Evolutionary conservation across 2,113 vertebrate species (phyloP), one percentile per base, ranked within the genome.

Genomic region (Corythaixoides concolor): DNA sequence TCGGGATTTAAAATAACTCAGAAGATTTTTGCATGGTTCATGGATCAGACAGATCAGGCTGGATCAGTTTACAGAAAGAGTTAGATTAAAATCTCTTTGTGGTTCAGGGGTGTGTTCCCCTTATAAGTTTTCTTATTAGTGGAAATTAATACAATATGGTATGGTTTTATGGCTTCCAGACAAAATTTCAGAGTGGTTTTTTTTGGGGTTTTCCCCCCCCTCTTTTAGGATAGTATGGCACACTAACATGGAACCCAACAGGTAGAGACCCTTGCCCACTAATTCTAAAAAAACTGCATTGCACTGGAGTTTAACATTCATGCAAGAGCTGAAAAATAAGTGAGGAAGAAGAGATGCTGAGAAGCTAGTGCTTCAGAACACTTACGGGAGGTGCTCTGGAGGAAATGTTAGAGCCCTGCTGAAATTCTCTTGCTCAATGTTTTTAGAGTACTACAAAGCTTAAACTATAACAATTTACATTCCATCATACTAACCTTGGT

Each of bases 81-180:
- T 47, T 63, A 79, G 88, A 95, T 94, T 86, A 88, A 92, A 96
- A 93, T 91, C 76, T 88, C 26, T 56, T 89, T 20, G 45, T 91
- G 58, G 39, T 84, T 94, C 21, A 41, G 60, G 43, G 73, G 30
- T 59, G 43, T 83, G 74, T 88, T 94, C 52, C 27, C 8, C 9
- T 45, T 81, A 5, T 8, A 60, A 58, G 32, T 76, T 85, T 74
- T 16, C 64, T 94, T 77, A 53, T 45, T 89, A 52, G 47, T 68
- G 60, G 60, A 77, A 90, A 78, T 49, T 4, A 80, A 52, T 84
- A 32, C 21, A 68, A 21, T 75, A 58, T 64, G 52, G 7, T 64
- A 50, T 53, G 52, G 27, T 11, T 86, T 79, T 41, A 45, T 56
- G 79, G 13, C 49, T 90, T 74, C 43, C 60, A 75, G 35, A 63